Conservation (phyloP, 2,113 vertebrate species). For the Petrocephalus zakoni region DNA sequence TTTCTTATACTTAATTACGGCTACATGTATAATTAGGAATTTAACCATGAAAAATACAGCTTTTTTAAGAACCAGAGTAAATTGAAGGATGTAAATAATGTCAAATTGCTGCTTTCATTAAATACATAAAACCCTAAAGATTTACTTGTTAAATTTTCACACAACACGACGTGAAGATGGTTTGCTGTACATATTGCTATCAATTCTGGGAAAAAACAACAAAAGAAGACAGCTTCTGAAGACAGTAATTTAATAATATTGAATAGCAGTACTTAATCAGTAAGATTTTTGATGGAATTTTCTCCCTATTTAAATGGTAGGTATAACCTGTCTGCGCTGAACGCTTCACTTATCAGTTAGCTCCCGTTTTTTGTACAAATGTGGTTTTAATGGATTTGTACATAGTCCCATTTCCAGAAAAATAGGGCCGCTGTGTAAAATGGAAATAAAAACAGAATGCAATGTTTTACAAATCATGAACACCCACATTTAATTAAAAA, state of each 20-base stretch:
- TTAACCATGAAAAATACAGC: constrained; percentile 1
- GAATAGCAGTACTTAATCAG: neutral
- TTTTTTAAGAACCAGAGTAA: neutral
- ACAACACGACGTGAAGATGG: neutral
- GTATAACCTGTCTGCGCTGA: neutral
- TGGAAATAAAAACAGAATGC: too few species aligned
- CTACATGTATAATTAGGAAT: neutral
- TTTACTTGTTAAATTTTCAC: neutral
- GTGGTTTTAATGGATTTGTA: neutral
- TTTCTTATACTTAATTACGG: neutral
- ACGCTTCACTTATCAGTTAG: neutral
- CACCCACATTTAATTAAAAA: too few species aligned
- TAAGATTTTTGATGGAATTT: neutral
- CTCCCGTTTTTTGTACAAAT: neutral
- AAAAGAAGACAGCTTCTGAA: neutral
- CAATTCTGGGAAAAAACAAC: neutral
- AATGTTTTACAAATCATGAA: too few species aligned
- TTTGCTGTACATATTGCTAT: neutral
- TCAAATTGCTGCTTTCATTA: neutral
- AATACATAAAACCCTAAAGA: neutral
- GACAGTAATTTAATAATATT: neutral
- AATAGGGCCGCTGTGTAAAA: too few species aligned
- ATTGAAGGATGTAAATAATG: neutral
- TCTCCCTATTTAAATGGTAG: neutral
- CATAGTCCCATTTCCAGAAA: neutral